Percentiles rank a stretch among this genome's conserved stretches.
Evolutionary conservation across 2,888 invertebrate species (phyloP).

Genomic region (Scaptomyza flava): DNA sequence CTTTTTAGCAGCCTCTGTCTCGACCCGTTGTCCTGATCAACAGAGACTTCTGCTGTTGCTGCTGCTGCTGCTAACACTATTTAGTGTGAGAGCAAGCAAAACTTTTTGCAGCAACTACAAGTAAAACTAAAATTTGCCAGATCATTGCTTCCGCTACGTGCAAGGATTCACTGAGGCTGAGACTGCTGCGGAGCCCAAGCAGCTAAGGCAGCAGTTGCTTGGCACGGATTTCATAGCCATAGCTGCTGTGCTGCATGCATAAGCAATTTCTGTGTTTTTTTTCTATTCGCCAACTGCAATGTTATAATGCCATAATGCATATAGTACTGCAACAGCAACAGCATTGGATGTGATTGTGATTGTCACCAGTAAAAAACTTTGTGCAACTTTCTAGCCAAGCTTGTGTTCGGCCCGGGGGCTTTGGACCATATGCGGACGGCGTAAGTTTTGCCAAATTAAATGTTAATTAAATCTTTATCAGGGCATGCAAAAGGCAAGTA

Average conservation of each 20-base stretch:
- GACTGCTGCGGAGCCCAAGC: slow-evolving; percentile 6
- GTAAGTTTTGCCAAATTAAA: slow-evolving; percentile 68
- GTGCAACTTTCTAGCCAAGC: slow-evolving; percentile 27
- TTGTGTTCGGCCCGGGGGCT: slow-evolving; percentile 19
- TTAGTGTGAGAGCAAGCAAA: slow-evolving; percentile 67
- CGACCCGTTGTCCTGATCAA: slow-evolving; percentile 46
- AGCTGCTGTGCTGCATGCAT: slow-evolving; percentile 55
- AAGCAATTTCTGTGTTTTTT: slow-evolving; percentile 36
- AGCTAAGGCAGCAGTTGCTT: slow-evolving; percentile 27
- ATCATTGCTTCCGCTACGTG: slow-evolving; percentile 77
- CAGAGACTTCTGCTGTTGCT: slow-evolving; percentile 30
- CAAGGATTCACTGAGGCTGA: slow-evolving; percentile 63
- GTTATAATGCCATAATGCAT: slow-evolving; percentile 65
- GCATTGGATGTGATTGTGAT: slow-evolving; percentile 51
- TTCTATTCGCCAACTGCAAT: slow-evolving; percentile 51
- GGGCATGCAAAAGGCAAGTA: slow-evolving; percentile 10
- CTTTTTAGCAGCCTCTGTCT: background rate
- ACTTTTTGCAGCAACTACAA: slow-evolving; percentile 70
- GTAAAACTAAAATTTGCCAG: slow-evolving; percentile 77
- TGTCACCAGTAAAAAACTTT: slow-evolving; percentile 60
- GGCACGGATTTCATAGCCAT: slow-evolving; percentile 53
- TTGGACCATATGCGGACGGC: slow-evolving; percentile 45
- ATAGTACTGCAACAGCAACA: slow-evolving; percentile 36
- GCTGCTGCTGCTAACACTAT: slow-evolving; percentile 57
- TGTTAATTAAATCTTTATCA: slow-evolving; percentile 74